phyloP scores from a whole-genome alignment of 2,888 invertebrate species.

The Hyposoter didymator region DNA sequence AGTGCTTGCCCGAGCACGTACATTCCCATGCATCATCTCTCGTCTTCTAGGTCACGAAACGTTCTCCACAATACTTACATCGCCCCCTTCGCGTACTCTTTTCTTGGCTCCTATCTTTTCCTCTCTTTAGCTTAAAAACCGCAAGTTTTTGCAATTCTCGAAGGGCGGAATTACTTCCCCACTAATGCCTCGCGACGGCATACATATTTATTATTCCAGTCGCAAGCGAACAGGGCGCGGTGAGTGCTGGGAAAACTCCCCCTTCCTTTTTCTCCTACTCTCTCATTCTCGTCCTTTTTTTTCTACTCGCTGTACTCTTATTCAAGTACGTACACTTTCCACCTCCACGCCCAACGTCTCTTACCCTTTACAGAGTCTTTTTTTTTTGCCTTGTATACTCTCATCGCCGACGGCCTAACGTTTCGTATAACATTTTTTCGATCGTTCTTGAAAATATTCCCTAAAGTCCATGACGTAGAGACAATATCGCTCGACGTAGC shows the following conservation, averaged over 20 bases:
- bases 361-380: constrained; percentile 33
- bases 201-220: constrained; percentile 76
- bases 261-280: neutral
- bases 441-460: neutral
- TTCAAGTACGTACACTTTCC: constrained; percentile 54
- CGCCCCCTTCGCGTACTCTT: constrained; percentile 27
- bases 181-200: constrained; percentile 72
- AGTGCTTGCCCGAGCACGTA: constrained; percentile 4
- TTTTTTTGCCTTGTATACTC: constrained; percentile 9
- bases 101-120: constrained; percentile 34
- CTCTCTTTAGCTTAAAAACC: constrained; percentile 54
- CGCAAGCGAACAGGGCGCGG: constrained; percentile 50
- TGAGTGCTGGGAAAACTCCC: constrained; percentile 62
- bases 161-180: constrained; percentile 71
- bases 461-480: constrained; percentile 22
- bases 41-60: constrained; percentile 24
- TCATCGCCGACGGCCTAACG: neutral
- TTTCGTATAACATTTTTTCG: constrained; percentile 33
- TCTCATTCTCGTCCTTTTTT: constrained; percentile 7
- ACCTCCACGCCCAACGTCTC: constrained; percentile 62
- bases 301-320: constrained; percentile 17
- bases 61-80: constrained; percentile 46
- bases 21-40: constrained; percentile 15
- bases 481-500: constrained; percentile 17
- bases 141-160: constrained; percentile 73